Conservation (phyloP, 2,888 invertebrate genomes). For the Orthosia gothica region DNA sequence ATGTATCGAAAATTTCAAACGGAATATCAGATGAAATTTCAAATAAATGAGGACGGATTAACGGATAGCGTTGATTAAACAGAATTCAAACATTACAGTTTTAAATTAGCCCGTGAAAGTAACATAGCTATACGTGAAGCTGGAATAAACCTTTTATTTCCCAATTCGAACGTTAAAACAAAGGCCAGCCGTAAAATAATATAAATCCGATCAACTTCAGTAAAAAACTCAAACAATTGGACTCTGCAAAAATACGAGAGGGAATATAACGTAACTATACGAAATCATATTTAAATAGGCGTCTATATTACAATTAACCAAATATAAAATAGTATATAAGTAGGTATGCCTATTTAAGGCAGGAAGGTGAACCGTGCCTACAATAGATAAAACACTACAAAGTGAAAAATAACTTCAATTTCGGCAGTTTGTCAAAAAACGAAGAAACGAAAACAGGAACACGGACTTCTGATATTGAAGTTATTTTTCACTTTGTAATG, state of each 20-base stretch:
- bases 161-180: slow-evolving; percentile 43
- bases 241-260: background rate
- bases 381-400: background rate
- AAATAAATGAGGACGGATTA: slow-evolving; percentile 45
- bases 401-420: too few relatives aligned
- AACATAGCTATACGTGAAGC: slow-evolving; percentile 33
- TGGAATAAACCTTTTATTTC: slow-evolving; percentile 45
- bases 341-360: background rate
- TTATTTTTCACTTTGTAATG: too few relatives aligned
- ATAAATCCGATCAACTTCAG: slow-evolving; percentile 26
- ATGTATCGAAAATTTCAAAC: slow-evolving; percentile 25
- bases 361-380: background rate
- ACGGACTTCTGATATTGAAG: too few relatives aligned
- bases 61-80: slow-evolving; percentile 58
- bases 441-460: too few relatives aligned
- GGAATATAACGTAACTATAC: background rate
- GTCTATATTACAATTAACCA: background rate
- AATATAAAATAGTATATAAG: background rate
- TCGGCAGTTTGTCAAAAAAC: too few relatives aligned
- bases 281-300: background rate
- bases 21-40: slow-evolving; percentile 53
- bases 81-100: slow-evolving; percentile 51
- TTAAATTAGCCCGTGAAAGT: slow-evolving; percentile 43
- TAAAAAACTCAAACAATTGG: slow-evolving; percentile 1
- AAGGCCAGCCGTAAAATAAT: slow-evolving; percentile 37